Conservation (phyloP, 1,140 invertebrate genomes). For the Scaptodrosophila lebanonensis region DNA sequence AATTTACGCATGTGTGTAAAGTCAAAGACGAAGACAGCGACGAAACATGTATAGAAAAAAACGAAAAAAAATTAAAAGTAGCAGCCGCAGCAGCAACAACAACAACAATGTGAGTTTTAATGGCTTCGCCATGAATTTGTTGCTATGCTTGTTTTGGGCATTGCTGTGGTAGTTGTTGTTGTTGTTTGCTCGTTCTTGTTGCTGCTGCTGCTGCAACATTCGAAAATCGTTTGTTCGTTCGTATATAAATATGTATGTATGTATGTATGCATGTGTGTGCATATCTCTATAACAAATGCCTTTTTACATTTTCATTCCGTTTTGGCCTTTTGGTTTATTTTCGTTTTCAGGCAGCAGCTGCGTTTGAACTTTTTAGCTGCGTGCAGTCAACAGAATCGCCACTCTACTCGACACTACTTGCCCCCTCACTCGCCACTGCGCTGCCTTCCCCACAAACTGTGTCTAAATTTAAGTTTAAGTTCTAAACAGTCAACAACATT, state of each 20-base stretch:
- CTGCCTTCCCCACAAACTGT: conserved; percentile 1
- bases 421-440: too few relatives aligned
- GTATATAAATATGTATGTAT: too few relatives aligned
- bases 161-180: conserved; percentile 9
- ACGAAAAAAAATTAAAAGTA: conserved; percentile 36
- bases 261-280: too few relatives aligned
- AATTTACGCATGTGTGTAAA: conserved; percentile 11
- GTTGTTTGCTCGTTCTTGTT: conserved; percentile 5
- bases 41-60: conserved; percentile 39
- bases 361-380: conserved; percentile 38
- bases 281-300: not conserved
- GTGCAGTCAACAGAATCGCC: too few relatives aligned
- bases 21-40: conserved; percentile 18
- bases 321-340: conserved; percentile 30
- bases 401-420: too few relatives aligned
- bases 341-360: conserved; percentile 33
- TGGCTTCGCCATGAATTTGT: conserved; percentile 11
- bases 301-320: not conserved
- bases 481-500: conserved; percentile 56
- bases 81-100: conserved; percentile 4
- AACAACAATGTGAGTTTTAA: conserved; percentile 15
- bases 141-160: too few relatives aligned
- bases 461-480: conserved; percentile 58
- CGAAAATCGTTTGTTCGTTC: too few relatives aligned
- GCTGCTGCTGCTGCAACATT: not conserved